Conservation (phyloP, 2,888 invertebrate species). For the Sericinus montela region DNA sequence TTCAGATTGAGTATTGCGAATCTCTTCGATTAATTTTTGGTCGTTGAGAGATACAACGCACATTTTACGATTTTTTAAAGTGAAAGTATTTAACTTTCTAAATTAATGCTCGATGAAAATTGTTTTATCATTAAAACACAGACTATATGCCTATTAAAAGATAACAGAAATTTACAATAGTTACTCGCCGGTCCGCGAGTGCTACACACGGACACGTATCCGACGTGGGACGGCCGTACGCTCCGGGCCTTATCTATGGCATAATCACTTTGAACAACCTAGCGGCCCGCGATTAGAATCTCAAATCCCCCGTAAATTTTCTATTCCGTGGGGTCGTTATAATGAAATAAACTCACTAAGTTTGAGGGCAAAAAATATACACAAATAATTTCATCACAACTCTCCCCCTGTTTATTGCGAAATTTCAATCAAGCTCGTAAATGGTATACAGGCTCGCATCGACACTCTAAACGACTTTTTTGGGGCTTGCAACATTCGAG, state of each 20-base stretch:
- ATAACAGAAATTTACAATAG: conserved; percentile 11
- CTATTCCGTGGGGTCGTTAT: conserved; percentile 65
- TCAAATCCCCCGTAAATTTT: conserved; percentile 75
- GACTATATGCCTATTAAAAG: conserved; percentile 7
- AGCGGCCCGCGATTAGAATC: conserved; percentile 72
- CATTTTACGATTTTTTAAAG: too few species aligned
- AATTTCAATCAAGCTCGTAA: conserved; percentile 78
- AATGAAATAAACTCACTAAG: conserved; percentile 62
- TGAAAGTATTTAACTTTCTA: too few species aligned
- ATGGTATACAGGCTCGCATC: conserved; percentile 73
- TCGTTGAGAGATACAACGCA: too few species aligned
- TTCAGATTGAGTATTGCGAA: too few species aligned
- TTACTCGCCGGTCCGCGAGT: neutral
- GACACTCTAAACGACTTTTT: conserved; percentile 72
- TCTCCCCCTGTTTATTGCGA: conserved; percentile 75
- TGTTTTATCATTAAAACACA: conserved; percentile 6
- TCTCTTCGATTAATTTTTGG: too few species aligned
- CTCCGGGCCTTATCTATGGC: conserved; percentile 62
- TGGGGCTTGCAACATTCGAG: conserved; percentile 51
- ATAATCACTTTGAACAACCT: conserved; percentile 77
- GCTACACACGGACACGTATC: conserved; percentile 29
- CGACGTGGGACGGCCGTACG: conserved; percentile 60
- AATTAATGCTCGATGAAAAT: too few species aligned
- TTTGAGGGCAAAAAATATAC: conserved; percentile 68
- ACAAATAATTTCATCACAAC: conserved; percentile 74